Evolutionary conservation across 2,888 invertebrate genomes (phyloP).

Genomic region (Tenthredo notha): DNA sequence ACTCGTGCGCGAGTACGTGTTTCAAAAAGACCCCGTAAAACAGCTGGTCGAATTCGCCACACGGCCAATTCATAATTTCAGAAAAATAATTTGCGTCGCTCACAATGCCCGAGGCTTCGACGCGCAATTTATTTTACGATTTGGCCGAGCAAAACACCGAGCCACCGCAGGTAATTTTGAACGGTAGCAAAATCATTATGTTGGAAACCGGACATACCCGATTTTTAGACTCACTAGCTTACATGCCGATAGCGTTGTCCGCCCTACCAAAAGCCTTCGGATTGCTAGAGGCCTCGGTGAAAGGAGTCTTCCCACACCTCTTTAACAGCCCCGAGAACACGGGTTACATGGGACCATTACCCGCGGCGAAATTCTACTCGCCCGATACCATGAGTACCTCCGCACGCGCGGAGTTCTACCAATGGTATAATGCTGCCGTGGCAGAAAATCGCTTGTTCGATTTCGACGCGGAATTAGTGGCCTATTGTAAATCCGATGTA

Average conservation of each 20-base stretch:
- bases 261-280: conserved; percentile 65
- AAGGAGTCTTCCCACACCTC: conserved; percentile 62
- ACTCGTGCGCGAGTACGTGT: too few species aligned
- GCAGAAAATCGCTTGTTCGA: conserved; percentile 56
- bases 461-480: too few species aligned
- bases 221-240: too few species aligned
- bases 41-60: too few species aligned
- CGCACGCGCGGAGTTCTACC: too few species aligned
- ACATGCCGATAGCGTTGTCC: conserved; percentile 65
- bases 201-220: conserved; percentile 55
- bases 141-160: conserved; percentile 49
- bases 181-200: conserved; percentile 60
- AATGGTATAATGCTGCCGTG: too few species aligned
- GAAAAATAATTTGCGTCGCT: too few species aligned
- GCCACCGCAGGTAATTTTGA: conserved; percentile 60
- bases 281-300: conserved; percentile 54
- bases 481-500: too few species aligned
- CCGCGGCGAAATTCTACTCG: too few species aligned
- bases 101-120: conserved; percentile 57
- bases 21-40: too few species aligned
- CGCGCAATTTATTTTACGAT: conserved; percentile 55
- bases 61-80: too few species aligned
- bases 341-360: conserved; percentile 57
- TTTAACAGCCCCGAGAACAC: conserved; percentile 61
- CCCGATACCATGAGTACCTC: too few species aligned